Evolutionary conservation across 2,113 vertebrate species (phyloP), one percentile per base, ranked within the genome.

Genomic region (Stegostoma tigrinum): DNA sequence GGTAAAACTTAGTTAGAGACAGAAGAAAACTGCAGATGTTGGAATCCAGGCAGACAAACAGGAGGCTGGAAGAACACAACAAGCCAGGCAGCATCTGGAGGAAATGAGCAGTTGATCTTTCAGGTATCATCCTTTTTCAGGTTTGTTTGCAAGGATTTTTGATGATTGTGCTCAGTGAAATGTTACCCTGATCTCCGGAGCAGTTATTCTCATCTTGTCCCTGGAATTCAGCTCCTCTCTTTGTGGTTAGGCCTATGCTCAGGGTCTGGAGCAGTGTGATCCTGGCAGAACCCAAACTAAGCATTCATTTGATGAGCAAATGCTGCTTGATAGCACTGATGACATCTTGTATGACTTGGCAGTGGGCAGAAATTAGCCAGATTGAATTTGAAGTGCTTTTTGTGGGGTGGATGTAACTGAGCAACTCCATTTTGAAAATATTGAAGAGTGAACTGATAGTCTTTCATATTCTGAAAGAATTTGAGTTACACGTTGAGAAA

Each of bases 371-470:
- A 75, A 34, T 34, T 75, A 34, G 34, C 72, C 6, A 75, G 34
- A 34, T 75, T 75, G 72, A 2, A 75, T 75, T 75, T 75, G 72
- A 0, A 10, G 6, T 34, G 12, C 8, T 24, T 70, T 24, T 24
- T 21, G 3, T 24, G 21, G 21, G 5, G 0, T 34, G 5, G 5
- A 10, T 34, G 12, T 12, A 17, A 3, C 2, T 4, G 1, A 75
- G 30, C 34, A 75, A 75, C 14, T 75, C 34, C 2, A 8, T 75
- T 10, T 30, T 7, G 72, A 75, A 75, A 75, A 75, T 30, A 34
- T 34, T 75, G 72, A n/a, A 34, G 72, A 3, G 72, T 75, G 30
- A 75, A 10, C 30, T 75, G 72, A 2, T 3, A 14, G 72, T 75
- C 21, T 34, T 75, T 75, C 12, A 75, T 34, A n/a, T 75, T 34